Base-by-base conservation (phyloP, 2,797 vertebrate genomes). In the Cirrhinus mrigala region DNA sequence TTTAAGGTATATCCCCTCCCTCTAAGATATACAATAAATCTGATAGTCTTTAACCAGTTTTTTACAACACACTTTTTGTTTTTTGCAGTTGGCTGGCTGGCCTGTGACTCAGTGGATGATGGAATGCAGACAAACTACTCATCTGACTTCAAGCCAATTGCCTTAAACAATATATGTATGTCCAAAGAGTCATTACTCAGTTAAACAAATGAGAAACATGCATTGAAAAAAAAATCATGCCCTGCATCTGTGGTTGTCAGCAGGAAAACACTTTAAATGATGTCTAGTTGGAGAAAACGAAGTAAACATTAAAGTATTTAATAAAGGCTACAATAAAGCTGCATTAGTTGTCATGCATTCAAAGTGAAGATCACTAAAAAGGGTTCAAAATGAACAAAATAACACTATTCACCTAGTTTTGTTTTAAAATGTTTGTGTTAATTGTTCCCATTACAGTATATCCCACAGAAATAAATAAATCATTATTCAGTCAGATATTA, bases 391-490 rank as follows among this genome's bases (percentile, higher is more conserved):
- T 15, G 3, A 56, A 9, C 74, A 12, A n/a, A n/a, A 68, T 20
- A 22, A 54, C 29, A 76, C 6, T 50, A 56, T n/a, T 56, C 7
- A 29, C 3, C 29, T 56, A 56, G 29, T 56, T 76, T 56, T 56
- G 29, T 76, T 15, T 56, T 15, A 7, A 76, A 75, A 15, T 44
- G 3, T 24, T 12, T 24, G 56, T 60, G 40, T 46, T n/a, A n/a
- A 46, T 52, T 75, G 7, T 64, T 33, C 8, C 6, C 4, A 22
- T 76, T 24, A 58, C 22, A 71, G n/a, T 24, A 71, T 12, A 78
- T 46, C 37, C 80, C 81, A 79, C 24, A 87, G 58, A 70, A 79
- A 82, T 73, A 86, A 87, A 86, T 68, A 89, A 69, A 82, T 88
- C 54, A 86, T 54, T 56, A 70, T 27, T 12, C 48, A 69, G 8